phyloP scores from a whole-genome alignment of 1,140 invertebrate genomes.

The Drosophila orosa region DNA sequence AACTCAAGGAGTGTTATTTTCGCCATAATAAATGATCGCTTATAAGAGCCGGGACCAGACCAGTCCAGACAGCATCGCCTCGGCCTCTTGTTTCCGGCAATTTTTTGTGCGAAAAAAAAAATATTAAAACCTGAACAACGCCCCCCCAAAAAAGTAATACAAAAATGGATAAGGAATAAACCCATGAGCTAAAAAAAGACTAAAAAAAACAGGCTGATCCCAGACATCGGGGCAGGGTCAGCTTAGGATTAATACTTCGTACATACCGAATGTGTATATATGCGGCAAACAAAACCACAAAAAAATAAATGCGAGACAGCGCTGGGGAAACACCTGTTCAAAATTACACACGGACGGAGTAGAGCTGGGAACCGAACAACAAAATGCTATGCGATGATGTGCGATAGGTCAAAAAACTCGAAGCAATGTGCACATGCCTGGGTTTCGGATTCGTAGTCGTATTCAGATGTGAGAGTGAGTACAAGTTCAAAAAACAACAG shows the following conservation, averaged over 20 bases:
- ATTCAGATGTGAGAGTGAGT: constrained; percentile 23
- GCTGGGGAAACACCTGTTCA: constrained; percentile 52
- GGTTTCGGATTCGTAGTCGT: constrained; percentile 14
- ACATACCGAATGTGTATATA: constrained; percentile 12
- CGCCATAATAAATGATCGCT: constrained; percentile 52
- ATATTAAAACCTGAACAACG: constrained; percentile 35
- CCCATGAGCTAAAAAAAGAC: background rate
- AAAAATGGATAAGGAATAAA: constrained; percentile 19
- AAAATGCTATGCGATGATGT: constrained; percentile 31
- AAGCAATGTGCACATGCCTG: constrained; percentile 24
- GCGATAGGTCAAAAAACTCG: constrained; percentile 60
- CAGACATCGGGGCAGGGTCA: constrained; percentile 27
- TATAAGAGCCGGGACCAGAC: constrained; percentile 12
- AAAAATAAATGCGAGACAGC: constrained; percentile 16
- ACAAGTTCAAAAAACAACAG: constrained; percentile 26
- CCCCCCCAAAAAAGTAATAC: constrained; percentile 20
- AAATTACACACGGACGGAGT: constrained; percentile 44
- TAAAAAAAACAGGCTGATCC: constrained; percentile 17
- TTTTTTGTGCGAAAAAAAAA: constrained; percentile 23
- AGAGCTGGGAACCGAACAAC: constrained; percentile 13
- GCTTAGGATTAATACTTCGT: constrained; percentile 42
- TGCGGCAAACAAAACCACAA: constrained; percentile 37
- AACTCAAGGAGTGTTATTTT: constrained; percentile 27
- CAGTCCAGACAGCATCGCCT: constrained; percentile 15
- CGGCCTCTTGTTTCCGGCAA: constrained; percentile 37